Conservation (phyloP, 1,140 invertebrate genomes). For the Drosophila nikananu region DNA sequence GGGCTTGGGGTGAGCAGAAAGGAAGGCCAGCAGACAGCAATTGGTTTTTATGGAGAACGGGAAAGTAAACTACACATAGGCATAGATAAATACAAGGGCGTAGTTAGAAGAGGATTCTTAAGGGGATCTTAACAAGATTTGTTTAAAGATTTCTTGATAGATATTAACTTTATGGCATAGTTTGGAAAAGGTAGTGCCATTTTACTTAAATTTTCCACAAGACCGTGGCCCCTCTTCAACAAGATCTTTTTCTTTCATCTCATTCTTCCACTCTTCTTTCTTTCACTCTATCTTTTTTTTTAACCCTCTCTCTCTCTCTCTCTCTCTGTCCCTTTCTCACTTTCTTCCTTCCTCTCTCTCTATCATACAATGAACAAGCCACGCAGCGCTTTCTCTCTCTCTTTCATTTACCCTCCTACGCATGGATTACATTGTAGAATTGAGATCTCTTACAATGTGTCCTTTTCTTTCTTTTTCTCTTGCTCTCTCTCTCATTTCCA, state of each 20-base stretch:
- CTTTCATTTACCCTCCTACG: too few species aligned
- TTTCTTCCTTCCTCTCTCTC: too few species aligned
- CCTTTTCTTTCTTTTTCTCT: too few species aligned
- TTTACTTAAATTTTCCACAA: not conserved
- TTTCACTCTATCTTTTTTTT: too few species aligned
- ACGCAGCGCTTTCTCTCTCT: too few species aligned
- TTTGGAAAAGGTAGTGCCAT: not conserved
- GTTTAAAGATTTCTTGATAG: too few species aligned
- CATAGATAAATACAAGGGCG: constrained; percentile 70
- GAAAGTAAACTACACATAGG: constrained; percentile 63
- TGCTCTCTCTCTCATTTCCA: too few species aligned
- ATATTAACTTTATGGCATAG: not conserved
- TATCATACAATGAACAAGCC: too few species aligned
- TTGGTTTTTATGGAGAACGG: constrained; percentile 41
- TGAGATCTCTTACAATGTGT: too few species aligned
- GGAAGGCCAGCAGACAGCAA: constrained; percentile 62
- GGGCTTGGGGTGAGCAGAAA: constrained; percentile 4
- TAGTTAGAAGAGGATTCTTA: not conserved
- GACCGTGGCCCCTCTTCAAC: not conserved
- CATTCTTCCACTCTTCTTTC: not conserved
- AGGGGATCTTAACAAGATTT: not conserved
- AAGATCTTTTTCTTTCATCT: not conserved
- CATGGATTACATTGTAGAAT: too few species aligned
- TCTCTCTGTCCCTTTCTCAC: too few species aligned
- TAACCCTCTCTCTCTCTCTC: too few species aligned